A percentile compares a stretch with the other conserved stretches of the same genome.
Evolutionary conservation across 1,140 invertebrate genomes (phyloP).

Genomic region (Pachypeltis micranthus): DNA sequence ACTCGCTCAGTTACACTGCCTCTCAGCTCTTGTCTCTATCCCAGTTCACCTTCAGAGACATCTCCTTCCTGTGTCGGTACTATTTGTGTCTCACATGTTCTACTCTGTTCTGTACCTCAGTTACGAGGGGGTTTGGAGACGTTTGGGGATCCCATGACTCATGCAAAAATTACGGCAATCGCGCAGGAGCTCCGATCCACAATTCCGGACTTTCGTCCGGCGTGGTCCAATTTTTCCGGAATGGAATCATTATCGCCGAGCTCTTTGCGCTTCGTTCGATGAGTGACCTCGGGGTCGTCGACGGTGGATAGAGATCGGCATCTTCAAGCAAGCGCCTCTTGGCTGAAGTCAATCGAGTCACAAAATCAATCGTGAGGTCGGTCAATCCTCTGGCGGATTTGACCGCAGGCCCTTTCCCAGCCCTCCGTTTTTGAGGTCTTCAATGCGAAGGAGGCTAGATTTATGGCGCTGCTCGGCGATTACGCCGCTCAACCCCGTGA

Average conservation of each 20-base stretch:
- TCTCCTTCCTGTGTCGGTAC: too few relatives aligned
- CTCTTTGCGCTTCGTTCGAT: slow-evolving; percentile 51
- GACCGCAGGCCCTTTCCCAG: slow-evolving; percentile 43
- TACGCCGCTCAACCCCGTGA: slow-evolving; percentile 61
- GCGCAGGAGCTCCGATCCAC: too few relatives aligned
- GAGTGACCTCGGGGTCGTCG: slow-evolving; percentile 42
- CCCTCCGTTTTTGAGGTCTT: slow-evolving; percentile 63
- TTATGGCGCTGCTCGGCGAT: slow-evolving; percentile 71
- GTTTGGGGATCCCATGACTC: too few relatives aligned
- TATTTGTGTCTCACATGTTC: too few relatives aligned
- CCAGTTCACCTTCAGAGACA: too few relatives aligned
- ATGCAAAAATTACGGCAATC: too few relatives aligned
- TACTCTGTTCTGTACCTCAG: too few relatives aligned
- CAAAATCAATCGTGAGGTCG: slow-evolving; percentile 64
- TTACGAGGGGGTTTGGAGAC: too few relatives aligned
- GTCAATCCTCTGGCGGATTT: slow-evolving; percentile 51
- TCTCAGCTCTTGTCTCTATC: too few relatives aligned
- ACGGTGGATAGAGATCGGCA: slow-evolving; percentile 54
- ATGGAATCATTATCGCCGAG: slow-evolving; percentile 60
- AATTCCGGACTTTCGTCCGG: too few relatives aligned
- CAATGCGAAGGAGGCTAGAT: slow-evolving; percentile 62
- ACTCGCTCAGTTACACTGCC: too few relatives aligned
- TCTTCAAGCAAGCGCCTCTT: slow-evolving; percentile 69
- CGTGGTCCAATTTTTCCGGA: slow-evolving; percentile 88
- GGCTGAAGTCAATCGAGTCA: slow-evolving; percentile 58